Percentiles rank a stretch among this genome's conserved stretches.
These are phyloP conservation scores for Egretta garzetta DNA, from an alignment of 2,113 vertebrate genomes.

Conservation along the genomic window DNA sequence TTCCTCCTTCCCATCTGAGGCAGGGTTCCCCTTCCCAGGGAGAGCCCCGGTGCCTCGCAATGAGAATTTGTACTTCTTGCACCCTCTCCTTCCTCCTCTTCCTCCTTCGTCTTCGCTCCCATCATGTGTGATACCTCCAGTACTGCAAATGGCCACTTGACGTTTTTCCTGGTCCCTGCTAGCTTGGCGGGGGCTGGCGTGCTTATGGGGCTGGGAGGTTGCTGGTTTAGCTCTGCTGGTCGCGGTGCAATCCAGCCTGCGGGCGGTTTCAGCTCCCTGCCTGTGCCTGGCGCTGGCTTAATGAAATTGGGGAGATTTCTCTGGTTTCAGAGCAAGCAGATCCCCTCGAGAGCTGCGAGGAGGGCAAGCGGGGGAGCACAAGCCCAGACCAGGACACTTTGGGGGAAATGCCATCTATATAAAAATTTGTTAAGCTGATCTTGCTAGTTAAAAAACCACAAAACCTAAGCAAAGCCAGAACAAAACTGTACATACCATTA, in stretches of 20 bases:
- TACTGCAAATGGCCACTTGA: accelerated
- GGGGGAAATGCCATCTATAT: neutral
- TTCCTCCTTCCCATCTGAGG: accelerated
- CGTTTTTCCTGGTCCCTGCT: neutral
- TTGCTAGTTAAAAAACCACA: neutral
- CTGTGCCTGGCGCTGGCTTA: neutral
- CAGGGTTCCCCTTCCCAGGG: neutral
- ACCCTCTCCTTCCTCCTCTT: neutral
- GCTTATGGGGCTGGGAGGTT: neutral
- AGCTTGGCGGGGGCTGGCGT: accelerated
- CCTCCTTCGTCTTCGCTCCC: neutral
- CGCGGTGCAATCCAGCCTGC: accelerated
- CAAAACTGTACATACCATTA: constrained; percentile 76
- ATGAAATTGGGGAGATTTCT: neutral
- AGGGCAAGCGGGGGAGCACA: accelerated
- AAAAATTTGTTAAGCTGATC: neutral
- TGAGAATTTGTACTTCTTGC: neutral
- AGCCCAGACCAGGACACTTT: accelerated
- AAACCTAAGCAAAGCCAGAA: too few relatives aligned
- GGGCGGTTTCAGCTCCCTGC: neutral
- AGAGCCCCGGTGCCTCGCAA: accelerated
- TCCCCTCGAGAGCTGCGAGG: neutral
- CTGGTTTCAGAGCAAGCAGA: neutral
- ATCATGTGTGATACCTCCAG: accelerated
- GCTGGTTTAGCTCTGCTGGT: neutral